Base-by-base conservation (phyloP, 2,888 invertebrate species). In the Acronicta aceris region DNA sequence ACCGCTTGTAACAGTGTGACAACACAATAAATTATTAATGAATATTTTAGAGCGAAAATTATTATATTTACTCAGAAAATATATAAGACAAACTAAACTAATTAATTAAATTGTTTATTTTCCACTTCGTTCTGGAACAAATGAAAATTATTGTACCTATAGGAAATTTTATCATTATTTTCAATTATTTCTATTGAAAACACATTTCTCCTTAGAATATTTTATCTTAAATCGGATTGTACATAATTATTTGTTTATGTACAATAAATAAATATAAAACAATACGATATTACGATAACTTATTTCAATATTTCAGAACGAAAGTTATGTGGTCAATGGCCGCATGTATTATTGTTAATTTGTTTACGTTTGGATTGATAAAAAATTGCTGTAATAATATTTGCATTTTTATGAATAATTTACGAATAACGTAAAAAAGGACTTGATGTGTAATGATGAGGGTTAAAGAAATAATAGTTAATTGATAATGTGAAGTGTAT, bases 261-360 rank as follows among this genome's bases (percentile, higher is more conserved):
- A 21, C 21, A 21, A 21, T 21, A 21, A 21, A 21, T 21, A 2
- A 21, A 21, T 21, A 21, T 2, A 4, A 3, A 21, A 21, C 4
- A 21, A 4, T 21, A 21, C 4, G 21, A 21, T 2, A 21, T 4
- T 21, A 21, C 21, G 21, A 21, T 21, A 3, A 21, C 2, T 4
- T 21, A 21, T 21, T 21, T 21, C 21, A 21, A 21, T 21, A 55
- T 69, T 81, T 77, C 51, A 50, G 71, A 72, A 81, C 79, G 73
- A 78, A 75, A 67, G 46, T 30, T 79, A 71, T 64, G 61, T 76
- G 77, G 82, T 81, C 81, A 83, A 85, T 86, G 85, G 84, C 87
- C 88, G 88, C 88, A 86, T 88, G 86, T 83, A 82, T n/a, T n/a
- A n/a, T 85, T 81, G 73, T 69, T 76, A 78, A 78, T 83, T 87